Conservation (phyloP, 2,888 invertebrate genomes). For the Microctonus brassicae region DNA sequence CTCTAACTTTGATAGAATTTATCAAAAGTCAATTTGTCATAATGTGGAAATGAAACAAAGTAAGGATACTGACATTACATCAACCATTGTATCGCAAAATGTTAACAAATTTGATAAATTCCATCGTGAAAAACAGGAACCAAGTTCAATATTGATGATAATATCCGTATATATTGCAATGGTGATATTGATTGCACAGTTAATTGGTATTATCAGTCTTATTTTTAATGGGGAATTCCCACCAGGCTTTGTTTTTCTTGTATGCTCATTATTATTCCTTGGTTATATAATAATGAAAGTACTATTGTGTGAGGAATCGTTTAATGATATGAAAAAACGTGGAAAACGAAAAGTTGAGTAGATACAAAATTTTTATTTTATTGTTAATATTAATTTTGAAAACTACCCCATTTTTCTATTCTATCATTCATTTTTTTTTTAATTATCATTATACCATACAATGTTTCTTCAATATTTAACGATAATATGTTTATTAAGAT, state of each 20-base stretch:
- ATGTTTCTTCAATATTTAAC: background rate
- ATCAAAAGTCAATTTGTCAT: background rate
- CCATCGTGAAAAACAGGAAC: conserved; percentile 51
- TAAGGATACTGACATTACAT: conserved; percentile 8
- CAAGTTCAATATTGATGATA: conserved; percentile 50
- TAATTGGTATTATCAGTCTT: conserved; percentile 55
- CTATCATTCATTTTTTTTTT: background rate
- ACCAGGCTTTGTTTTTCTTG: conserved; percentile 64
- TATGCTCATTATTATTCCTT: conserved; percentile 59
- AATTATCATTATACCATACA: background rate
- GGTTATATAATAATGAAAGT: conserved; percentile 61
- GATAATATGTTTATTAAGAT: conserved; percentile 38
- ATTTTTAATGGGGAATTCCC: conserved; percentile 60
- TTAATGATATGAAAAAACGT: conserved; percentile 47
- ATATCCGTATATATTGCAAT: conserved; percentile 61
- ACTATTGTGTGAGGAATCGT: conserved; percentile 53
- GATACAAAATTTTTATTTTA: conserved; percentile 33
- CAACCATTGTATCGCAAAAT: background rate
- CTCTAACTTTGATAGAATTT: background rate
- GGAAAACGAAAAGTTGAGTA: conserved; percentile 56
- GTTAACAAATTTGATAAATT: conserved; percentile 40
- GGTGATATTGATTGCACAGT: conserved; percentile 56
- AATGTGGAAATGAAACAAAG: conserved; percentile 11
- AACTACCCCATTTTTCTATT: background rate
- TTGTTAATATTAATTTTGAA: conserved; percentile 14